These are phyloP conservation scores for Bambusicola thoracicus DNA, from an alignment of 2,113 vertebrate species.

Conservation along the genomic window DNA sequence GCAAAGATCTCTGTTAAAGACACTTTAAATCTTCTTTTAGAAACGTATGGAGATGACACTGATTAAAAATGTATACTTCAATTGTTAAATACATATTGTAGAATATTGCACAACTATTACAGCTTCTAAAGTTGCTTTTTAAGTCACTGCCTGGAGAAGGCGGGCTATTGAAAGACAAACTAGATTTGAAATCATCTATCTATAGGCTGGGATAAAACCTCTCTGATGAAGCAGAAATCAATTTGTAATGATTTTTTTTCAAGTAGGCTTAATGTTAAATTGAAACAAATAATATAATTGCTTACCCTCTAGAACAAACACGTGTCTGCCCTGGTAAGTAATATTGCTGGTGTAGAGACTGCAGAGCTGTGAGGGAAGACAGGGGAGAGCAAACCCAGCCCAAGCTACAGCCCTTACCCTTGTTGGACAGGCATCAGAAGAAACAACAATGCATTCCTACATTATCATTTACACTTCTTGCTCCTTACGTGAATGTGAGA, in stretches of 20 bases:
- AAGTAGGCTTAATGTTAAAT: not conserved
- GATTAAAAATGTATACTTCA: not conserved
- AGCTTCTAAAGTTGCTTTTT: not conserved
- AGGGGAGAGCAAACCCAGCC: not conserved
- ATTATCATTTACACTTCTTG: not conserved
- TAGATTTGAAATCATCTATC: not conserved
- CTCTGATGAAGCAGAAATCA: not conserved
- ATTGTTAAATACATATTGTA: not conserved
- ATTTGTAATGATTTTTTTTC: not conserved
- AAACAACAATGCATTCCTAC: not conserved
- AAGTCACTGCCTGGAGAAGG: not conserved
- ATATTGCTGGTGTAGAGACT: not conserved
- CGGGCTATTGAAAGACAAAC: not conserved
- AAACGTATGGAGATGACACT: not conserved
- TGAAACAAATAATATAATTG: slow-evolving; percentile 9
- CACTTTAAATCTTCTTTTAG: not conserved
- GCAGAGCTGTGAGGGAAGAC: not conserved
- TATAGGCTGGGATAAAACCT: not conserved
- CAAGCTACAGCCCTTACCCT: not conserved
- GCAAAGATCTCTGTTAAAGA: slow-evolving; percentile 7
- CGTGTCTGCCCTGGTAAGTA: not conserved
- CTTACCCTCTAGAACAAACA: not conserved
- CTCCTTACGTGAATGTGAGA: not conserved
- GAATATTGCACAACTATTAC: not conserved
- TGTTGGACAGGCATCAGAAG: not conserved